Conservation (phyloP, 2,113 vertebrate genomes). For the Elephantulus edwardii region DNA sequence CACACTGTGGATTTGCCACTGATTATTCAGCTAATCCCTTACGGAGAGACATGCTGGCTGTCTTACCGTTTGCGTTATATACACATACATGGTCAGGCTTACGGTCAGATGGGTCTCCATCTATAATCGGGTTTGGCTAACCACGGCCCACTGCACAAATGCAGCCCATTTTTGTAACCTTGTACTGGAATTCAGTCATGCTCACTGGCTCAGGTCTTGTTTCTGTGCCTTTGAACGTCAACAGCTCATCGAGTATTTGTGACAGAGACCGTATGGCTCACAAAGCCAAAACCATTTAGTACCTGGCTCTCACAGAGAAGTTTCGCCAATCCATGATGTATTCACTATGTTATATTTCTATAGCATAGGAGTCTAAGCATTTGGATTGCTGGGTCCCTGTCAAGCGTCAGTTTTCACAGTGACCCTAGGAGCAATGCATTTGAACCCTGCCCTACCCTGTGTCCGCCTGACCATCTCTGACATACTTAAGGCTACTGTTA, state of each 20-base stretch:
- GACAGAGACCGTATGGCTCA: neutral
- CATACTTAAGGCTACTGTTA: too few relatives aligned
- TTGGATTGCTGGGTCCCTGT: neutral
- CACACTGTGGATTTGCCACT: neutral
- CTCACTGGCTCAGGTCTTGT: neutral
- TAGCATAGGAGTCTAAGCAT: neutral
- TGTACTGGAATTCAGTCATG: neutral
- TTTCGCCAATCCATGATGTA: neutral
- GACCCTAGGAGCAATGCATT: too few relatives aligned
- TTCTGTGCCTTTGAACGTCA: neutral
- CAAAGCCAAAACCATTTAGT: neutral
- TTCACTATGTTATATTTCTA: neutral
- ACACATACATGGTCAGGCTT: too few relatives aligned
- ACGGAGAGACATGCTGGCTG: neutral
- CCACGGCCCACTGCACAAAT: neutral
- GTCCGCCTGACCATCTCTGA: too few relatives aligned
- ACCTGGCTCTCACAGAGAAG: neutral
- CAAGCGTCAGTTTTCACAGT: too few relatives aligned
- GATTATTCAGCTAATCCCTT: neutral
- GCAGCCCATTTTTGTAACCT: conserved; percentile 9
- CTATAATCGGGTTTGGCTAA: neutral
- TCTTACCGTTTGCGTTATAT: neutral
- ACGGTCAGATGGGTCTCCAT: neutral
- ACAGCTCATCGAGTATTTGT: neutral
- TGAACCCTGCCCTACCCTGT: too few relatives aligned